A percentile compares a stretch with the other conserved stretches of the same genome.
These are phyloP conservation scores for Ennomos quercinarius DNA, from an alignment of 2,888 invertebrate genomes.

Conservation along the genomic window DNA sequence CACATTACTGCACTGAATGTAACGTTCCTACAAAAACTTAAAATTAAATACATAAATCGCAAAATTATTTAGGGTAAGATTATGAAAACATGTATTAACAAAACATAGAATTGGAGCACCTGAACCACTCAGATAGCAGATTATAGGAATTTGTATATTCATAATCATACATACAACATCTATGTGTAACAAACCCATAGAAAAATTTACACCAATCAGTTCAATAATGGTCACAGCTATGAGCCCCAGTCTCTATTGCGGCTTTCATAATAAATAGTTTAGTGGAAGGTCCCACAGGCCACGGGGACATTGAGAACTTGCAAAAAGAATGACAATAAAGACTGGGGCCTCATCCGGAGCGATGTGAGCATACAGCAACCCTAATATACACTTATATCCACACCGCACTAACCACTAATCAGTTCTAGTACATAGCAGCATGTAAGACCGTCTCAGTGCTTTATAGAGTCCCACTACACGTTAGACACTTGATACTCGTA, in stretches of 20 bases:
- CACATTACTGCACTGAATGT: slow-evolving; percentile 55
- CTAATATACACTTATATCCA: slow-evolving; percentile 67
- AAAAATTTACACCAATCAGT: slow-evolving; percentile 83
- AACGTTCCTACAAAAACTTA: slow-evolving; percentile 46
- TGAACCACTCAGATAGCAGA: slow-evolving; percentile 29
- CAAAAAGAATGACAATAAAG: slow-evolving; percentile 53
- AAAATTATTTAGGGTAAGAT: slow-evolving; percentile 36
- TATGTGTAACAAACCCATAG: slow-evolving; percentile 77
- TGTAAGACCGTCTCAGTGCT: slow-evolving; percentile 68
- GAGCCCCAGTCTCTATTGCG: slow-evolving; percentile 73
- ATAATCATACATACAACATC: slow-evolving; percentile 58
- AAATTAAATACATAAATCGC: slow-evolving; percentile 31
- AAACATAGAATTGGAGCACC: slow-evolving; percentile 41
- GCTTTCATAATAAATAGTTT: slow-evolving; percentile 28
- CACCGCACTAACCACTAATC: slow-evolving; percentile 73
- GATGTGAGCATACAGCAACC: slow-evolving; percentile 70
- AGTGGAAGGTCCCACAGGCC: neutral
- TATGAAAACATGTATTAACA: slow-evolving; percentile 51
- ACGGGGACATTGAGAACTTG: slow-evolving; percentile 1
- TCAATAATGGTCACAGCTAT: slow-evolving; percentile 68
- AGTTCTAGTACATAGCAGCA: slow-evolving; percentile 77
- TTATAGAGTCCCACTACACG: slow-evolving; percentile 60
- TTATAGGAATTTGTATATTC: slow-evolving; percentile 30
- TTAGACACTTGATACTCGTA: slow-evolving; percentile 72
- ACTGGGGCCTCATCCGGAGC: slow-evolving; percentile 76